Evolutionary conservation across 2,797 vertebrate species (phyloP).

Genomic region (Danio albolineatus): DNA sequence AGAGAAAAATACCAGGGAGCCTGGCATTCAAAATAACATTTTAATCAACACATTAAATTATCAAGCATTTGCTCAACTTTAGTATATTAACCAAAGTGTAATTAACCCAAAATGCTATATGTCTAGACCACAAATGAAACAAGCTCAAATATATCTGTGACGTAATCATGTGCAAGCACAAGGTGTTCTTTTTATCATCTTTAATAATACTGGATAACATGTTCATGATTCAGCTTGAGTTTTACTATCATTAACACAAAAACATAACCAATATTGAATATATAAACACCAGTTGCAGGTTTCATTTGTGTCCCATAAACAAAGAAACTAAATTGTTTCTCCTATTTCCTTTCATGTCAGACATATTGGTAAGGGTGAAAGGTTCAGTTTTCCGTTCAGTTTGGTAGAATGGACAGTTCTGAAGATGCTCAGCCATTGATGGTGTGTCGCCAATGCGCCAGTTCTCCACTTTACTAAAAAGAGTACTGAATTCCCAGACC

Average conservation of each 20-base stretch:
- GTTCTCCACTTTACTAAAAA: constrained; percentile 86
- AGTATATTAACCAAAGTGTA: too few relatives aligned
- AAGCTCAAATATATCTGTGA: background rate
- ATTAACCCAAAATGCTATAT: background rate
- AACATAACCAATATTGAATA: background rate
- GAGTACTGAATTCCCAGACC: constrained; percentile 96
- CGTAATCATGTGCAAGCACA: too few relatives aligned
- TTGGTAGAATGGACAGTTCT: constrained; percentile 86
- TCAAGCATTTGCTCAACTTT: background rate
- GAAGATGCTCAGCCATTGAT: constrained; percentile 90
- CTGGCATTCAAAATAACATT: background rate
- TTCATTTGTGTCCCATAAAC: constrained; percentile 54
- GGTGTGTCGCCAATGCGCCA: constrained; percentile 81
- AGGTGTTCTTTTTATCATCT: too few relatives aligned
- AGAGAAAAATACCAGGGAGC: background rate
- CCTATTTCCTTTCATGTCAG: constrained; percentile 63
- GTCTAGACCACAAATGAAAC: background rate
- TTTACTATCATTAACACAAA: background rate
- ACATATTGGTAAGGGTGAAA: constrained; percentile 78
- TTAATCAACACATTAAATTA: background rate
- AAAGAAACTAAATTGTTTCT: constrained; percentile 76
- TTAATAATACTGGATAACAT: too few relatives aligned
- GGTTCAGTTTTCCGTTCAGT: constrained; percentile 82
- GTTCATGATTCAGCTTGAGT: background rate
- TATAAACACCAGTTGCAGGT: background rate